Evolutionary conservation across 1,140 invertebrate species (phyloP).

Genomic region (Papilio helenus): DNA sequence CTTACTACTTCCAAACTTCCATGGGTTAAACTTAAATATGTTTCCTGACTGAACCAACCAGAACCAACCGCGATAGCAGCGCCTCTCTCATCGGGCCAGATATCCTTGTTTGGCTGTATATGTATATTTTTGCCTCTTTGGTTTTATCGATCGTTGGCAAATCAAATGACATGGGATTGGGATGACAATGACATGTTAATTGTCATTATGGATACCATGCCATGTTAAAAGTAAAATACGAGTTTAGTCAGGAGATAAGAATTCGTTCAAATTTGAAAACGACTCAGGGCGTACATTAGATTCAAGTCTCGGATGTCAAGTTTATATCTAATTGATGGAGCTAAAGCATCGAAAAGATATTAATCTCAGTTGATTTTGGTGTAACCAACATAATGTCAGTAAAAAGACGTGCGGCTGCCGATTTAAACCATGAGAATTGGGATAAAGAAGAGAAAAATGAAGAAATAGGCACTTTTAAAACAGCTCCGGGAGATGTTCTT

Average conservation of each 20-base stretch:
- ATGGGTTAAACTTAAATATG: no score
- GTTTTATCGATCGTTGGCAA: no score
- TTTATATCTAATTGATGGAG: not conserved
- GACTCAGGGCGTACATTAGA: not conserved
- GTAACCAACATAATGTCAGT: slow-evolving; percentile 84
- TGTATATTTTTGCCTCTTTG: no score
- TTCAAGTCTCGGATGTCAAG: not conserved
- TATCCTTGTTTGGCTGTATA: no score
- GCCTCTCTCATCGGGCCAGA: no score
- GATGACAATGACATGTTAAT: no score
- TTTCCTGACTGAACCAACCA: no score
- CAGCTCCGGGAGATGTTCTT: slow-evolving; percentile 88
- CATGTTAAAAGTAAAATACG: not conserved
- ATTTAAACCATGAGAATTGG: slow-evolving; percentile 96
- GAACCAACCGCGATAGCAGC: no score
- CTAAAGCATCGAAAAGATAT: not conserved
- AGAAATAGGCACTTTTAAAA: slow-evolving; percentile 88
- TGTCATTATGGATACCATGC: no score
- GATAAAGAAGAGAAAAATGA: slow-evolving; percentile 89
- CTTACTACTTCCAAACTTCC: no score
- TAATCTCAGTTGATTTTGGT: not conserved
- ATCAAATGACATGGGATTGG: no score
- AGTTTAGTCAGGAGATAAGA: no score
- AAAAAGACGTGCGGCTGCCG: slow-evolving; percentile 89
- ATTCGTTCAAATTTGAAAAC: not conserved